Conservation (phyloP, 2,888 invertebrate species). For the Trypoxylon attenuatum region DNA sequence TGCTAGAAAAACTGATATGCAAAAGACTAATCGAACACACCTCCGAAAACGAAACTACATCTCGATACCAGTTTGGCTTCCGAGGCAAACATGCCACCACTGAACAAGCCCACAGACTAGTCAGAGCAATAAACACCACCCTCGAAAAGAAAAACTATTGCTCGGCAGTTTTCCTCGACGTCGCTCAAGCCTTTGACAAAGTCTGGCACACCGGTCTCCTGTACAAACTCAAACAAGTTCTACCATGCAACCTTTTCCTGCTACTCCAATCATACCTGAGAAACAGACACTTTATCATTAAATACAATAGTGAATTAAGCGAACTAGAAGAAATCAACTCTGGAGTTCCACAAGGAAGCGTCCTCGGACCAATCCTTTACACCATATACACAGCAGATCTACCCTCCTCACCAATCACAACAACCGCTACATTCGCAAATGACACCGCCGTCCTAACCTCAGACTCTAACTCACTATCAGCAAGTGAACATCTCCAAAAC, state of each 20-base stretch:
- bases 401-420: no score
- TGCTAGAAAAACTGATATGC: neutral
- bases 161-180: constrained; percentile 1
- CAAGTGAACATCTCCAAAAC: neutral
- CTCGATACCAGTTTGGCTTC: neutral
- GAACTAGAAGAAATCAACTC: neutral
- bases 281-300: neutral
- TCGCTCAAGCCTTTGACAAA: constrained; percentile 4
- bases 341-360: constrained; percentile 9
- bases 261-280: neutral
- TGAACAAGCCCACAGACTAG: neutral
- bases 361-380: neutral
- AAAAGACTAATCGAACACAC: neutral
- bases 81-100: neutral
- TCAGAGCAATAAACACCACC: neutral
- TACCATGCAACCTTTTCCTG: neutral
- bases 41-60: neutral
- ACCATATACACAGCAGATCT: neutral
- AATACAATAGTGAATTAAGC: neutral
- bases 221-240: neutral
- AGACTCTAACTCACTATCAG: neutral
- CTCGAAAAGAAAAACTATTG: constrained; percentile 1
- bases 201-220: constrained; percentile 1
- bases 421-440: neutral
- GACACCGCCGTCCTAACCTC: neutral